phyloP scores from a whole-genome alignment of 2,797 vertebrate genomes.

The Silurus aristotelis region DNA sequence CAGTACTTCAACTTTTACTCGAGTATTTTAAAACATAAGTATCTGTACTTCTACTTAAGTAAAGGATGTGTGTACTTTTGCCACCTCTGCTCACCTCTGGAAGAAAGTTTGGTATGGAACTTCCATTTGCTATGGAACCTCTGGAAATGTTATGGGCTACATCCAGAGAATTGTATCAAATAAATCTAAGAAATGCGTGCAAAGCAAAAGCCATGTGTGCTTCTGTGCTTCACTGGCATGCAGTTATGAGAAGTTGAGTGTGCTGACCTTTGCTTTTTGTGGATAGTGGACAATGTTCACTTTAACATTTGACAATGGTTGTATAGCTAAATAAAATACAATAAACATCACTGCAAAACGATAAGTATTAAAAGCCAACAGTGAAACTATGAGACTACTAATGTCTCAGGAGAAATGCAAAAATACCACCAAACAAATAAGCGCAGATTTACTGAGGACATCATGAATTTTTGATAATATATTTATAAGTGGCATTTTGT shows the following conservation, averaged over 20 bases:
- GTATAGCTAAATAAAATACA: background rate
- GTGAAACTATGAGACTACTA: background rate
- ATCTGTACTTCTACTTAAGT: too few species aligned
- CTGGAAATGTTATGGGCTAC: background rate
- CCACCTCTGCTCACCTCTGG: constrained; percentile 14
- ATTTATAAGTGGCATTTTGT: background rate
- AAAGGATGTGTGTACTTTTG: too few species aligned
- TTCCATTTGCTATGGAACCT: too few species aligned
- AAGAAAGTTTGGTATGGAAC: constrained; percentile 15
- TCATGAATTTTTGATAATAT: background rate
- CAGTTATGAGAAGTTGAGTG: constrained; percentile 10
- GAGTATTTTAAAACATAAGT: too few species aligned
- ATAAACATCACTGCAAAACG: background rate
- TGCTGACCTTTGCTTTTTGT: constrained; percentile 37
- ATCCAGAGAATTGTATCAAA: constrained; percentile 24
- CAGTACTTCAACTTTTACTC: too few species aligned
- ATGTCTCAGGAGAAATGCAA: background rate
- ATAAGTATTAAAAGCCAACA: background rate
- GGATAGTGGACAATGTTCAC: constrained; percentile 17
- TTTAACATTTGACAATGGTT: too few species aligned
- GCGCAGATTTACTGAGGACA: background rate
- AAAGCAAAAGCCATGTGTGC: constrained; percentile 13
- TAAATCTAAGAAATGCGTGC: constrained; percentile 1
- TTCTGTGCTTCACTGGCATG: constrained; percentile 15
- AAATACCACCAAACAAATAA: background rate